Evolutionary conservation across 35 echinoderm and acorn worm species (phyloP).

Genomic region (Diadema setosum): DNA sequence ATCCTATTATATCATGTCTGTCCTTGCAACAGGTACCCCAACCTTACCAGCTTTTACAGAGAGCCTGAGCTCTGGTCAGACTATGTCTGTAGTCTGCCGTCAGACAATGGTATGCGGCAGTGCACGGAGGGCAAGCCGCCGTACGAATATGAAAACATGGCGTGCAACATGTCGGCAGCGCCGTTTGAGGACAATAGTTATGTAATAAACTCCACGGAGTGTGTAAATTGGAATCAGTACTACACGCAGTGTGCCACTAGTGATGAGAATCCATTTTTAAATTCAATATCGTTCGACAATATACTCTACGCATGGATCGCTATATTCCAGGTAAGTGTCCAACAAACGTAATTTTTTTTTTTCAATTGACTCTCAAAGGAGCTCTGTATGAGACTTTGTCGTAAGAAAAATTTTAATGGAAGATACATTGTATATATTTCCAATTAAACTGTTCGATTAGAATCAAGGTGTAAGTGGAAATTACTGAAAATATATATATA

Average conservation of each 20-base stretch:
- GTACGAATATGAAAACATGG: slow-evolving; percentile 4
- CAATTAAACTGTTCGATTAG: too few relatives aligned
- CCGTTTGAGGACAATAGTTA: slow-evolving; percentile 24
- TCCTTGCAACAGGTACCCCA: slow-evolving; percentile 34
- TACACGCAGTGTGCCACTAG: slow-evolving; percentile 77
- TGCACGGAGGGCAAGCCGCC: slow-evolving; percentile 28
- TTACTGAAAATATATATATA: too few relatives aligned
- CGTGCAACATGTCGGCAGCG: slow-evolving; percentile 24
- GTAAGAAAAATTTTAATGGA: too few relatives aligned
- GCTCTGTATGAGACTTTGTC: too few relatives aligned
- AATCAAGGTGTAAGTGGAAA: too few relatives aligned
- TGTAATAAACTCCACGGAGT: slow-evolving; percentile 18
- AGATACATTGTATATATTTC: too few relatives aligned
- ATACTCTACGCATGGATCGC: slow-evolving; percentile 98
- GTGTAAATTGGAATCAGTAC: slow-evolving; percentile 96
- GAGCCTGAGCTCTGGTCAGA: slow-evolving; percentile 38
- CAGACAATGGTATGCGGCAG: slow-evolving; percentile 49
- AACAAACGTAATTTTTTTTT: too few relatives aligned
- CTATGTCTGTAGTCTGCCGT: slow-evolving; percentile 65
- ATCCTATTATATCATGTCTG: too few relatives aligned
- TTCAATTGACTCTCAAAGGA: too few relatives aligned
- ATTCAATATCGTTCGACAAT: slow-evolving; percentile 97
- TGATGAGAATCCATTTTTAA: slow-evolving; percentile 78
- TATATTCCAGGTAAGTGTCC: slow-evolving; percentile 99
- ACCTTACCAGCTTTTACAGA: slow-evolving; percentile 45